Base-by-base conservation (phyloP, 2,113 vertebrate genomes). In the Malurus alboscapulatus region DNA sequence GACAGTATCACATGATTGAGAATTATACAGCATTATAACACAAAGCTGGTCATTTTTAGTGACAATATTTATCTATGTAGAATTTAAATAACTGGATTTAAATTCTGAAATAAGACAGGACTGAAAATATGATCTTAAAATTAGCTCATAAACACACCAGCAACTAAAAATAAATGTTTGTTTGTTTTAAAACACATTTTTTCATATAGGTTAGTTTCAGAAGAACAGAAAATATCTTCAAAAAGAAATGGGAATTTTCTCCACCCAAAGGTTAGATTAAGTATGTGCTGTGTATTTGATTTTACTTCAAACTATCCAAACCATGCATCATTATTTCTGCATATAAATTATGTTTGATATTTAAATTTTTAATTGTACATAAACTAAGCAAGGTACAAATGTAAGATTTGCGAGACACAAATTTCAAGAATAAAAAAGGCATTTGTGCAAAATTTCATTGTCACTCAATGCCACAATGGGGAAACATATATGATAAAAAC, bases 1-100 rank as follows among this genome's bases (percentile, higher is more conserved):
- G 97, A 98, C 97, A 97, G 57, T 55, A 69, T 42, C 76, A 87
- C 55, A 68, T 86, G 74, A 88, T 58, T 84, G 75, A 94, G 76
- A 94, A 96, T 96, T 79, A 93, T 65, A 79, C 32, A 54, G 34
- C 27, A 67, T 61, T 84, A 86, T 38, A 81, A 25, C 11, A 62
- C 67, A n/a, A 89, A 75, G 34, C 40, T 71, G 53, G 54, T 50
- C 7, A 67, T 82, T 95, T 86, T 88, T 69, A 90, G 77, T 71
- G 24, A 62, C 45, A 92, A 27, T 66, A 77, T 72, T 79, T 65
- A 67, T 34, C 71, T 69, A 73, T 25, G 16, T 30, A 69, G 26
- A 54, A 82, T 87, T 89, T 90, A 91, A 76, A 77, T 36, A 83
- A 27, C 7, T 47, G 32, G 32, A 90, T 58, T 91, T 80, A 73